Evolutionary conservation across 2,888 invertebrate species (phyloP), one percentile per base, ranked within the genome.

Genomic region (Lysandra coridon): DNA sequence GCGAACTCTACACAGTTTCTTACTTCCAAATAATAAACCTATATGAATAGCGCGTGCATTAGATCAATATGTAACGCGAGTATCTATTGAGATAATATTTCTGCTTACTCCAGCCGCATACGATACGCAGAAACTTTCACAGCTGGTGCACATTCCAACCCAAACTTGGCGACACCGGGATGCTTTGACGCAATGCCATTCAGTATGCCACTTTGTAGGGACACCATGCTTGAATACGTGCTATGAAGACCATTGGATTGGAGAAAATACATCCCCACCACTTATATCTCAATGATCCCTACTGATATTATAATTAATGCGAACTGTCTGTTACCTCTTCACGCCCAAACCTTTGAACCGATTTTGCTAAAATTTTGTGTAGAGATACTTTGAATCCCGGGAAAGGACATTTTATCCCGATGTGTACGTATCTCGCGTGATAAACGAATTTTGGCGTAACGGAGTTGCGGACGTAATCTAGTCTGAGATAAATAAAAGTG

Each of bases 131-230:
- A 79, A 82, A 84, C 85, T 86, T 86, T 85, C 84, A 49, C 82
- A 80, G 82, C 78, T 80, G 79, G 79, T 33, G 80, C 83, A 83
- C 89, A 90, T 91, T 87, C 90, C 90, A 82, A 80, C 85, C 91
- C 92, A 88, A 91, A 91, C 84, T 80, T 83, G 90, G 89, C 83
- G 82, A 80, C 83, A 83, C 88, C 87, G 81, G 83, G 85, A 87
- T 86, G 89, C 88, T 78, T 86, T 91, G 90, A 91, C 91, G 92
- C 89, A 91, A 90, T 83, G 86, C 87, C 86, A 88, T 83, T 83
- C 83, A 83, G 80, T 80, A 80, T 76, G 80, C 78, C 73, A 74
- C 78, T 30, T 53, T 75, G 81, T 80, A 80, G 81, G 80, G 80
- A 17, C 76, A 74, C 78, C 81, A 81, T 81, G 62, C 60, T 69